Base-by-base conservation (phyloP, 2,113 vertebrate species). In the Axis porcinus region DNA sequence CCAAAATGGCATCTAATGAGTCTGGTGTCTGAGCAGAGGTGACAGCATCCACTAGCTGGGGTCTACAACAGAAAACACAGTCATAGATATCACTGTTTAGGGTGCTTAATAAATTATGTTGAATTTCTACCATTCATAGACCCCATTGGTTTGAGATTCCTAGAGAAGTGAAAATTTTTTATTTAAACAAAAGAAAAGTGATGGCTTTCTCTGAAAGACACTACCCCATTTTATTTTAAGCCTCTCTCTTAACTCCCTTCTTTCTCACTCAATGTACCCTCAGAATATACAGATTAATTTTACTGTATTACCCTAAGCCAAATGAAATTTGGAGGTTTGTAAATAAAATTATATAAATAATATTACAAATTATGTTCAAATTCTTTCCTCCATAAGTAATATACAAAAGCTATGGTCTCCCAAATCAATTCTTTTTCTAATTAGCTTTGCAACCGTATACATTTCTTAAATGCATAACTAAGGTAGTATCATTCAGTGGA, bases 11-110 rank as follows among this genome's bases (percentile, higher is more conserved):
- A 28, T 99, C 99, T 86, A 99, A 97, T 0, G 99, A 99, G 74
- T 98, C 99, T n/a, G 98, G 70, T 1, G 99, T 99, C 98, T 99
- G 99, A 86, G 99, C 99, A 0, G 99, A 99, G 5, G 99, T 99
- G 96, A 99, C 98, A 0, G 99, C 99, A 93, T 99, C 99, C 91
- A 99, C 99, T 84, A 99, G 93, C 98, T 99, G 99, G 25, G 99
- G 99, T 81, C 99, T 99, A 96, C n/a, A 83, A 74, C 40, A 93
- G 55, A 55, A 96, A 30, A 86, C 1, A 23, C 5, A 89, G 43
- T 67, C 30, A 45, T 2, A 2, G 15, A 21, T 19, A 64, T 7
- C 33, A 43, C 15, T 6, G 62, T 50, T 91, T 55, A 81, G 2
- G 11, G 9, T 12, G 9, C 54, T 83, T 36, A 55, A 6, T 10